Evolutionary conservation across 2,888 invertebrate genomes (phyloP).

Genomic region (Volucella bombylans): DNA sequence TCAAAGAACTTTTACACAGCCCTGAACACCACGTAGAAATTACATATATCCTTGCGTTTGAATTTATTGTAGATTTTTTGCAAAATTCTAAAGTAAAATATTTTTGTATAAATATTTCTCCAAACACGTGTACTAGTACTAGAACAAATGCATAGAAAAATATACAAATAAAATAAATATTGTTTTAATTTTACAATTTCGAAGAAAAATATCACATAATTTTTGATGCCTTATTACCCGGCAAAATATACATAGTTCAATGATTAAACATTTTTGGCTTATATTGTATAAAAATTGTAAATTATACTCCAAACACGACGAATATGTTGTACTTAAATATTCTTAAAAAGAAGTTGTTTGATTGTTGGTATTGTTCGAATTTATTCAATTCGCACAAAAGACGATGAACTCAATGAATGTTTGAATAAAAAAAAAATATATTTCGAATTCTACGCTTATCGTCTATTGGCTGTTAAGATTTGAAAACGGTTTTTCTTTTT

Average conservation of each 20-base stretch:
- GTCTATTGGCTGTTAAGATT: constrained; percentile 13
- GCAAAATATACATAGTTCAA: constrained; percentile 27
- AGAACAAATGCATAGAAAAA: constrained; percentile 54
- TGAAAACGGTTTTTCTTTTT: not conserved
- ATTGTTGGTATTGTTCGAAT: constrained; percentile 44
- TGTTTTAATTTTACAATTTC: constrained; percentile 34
- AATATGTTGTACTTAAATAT: constrained; percentile 63
- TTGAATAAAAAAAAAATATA: constrained; percentile 5
- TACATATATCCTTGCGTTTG: constrained; percentile 17
- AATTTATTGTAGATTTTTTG: constrained; percentile 40
- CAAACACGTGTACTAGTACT: not conserved
- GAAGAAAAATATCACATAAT: constrained; percentile 43
- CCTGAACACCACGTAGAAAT: constrained; percentile 27
- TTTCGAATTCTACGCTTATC: not conserved
- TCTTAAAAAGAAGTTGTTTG: not conserved
- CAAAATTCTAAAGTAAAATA: constrained; percentile 38
- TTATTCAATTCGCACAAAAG: constrained; percentile 59
- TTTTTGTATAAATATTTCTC: constrained; percentile 49
- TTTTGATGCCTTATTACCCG: constrained; percentile 69
- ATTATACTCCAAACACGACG: constrained; percentile 30
- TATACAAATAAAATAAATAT: constrained; percentile 53
- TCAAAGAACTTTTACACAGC: constrained; percentile 3
- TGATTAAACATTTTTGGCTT: constrained; percentile 16
- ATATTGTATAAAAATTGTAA: constrained; percentile 25
- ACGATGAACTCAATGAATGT: constrained; percentile 12